These are phyloP conservation scores for Ladona fulva DNA, from an alignment of 1,140 invertebrate species.

Conservation along the genomic window DNA sequence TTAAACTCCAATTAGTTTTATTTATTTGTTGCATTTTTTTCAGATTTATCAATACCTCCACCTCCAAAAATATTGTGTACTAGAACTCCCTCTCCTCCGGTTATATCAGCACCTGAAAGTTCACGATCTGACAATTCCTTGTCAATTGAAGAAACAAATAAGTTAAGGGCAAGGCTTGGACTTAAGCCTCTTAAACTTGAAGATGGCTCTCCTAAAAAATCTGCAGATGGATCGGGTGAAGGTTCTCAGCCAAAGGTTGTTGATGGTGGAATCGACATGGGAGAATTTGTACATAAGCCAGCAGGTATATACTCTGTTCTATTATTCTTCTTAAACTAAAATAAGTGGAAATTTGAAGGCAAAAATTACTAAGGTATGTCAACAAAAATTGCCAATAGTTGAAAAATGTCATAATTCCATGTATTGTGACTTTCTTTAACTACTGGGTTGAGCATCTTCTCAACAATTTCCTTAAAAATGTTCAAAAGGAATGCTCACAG, in stretches of 20 bases:
- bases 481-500: too few relatives aligned
- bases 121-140: constrained; percentile 40
- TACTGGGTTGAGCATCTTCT: too few relatives aligned
- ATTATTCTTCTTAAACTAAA: background rate
- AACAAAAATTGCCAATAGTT: too few relatives aligned
- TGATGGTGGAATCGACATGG: constrained; percentile 55
- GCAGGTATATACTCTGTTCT: constrained; percentile 40
- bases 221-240: constrained; percentile 19
- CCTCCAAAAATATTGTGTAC: constrained; percentile 20
- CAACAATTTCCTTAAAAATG: too few relatives aligned
- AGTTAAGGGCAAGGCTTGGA: constrained; percentile 82
- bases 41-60: constrained; percentile 18
- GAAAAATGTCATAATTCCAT: too few relatives aligned
- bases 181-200: constrained; percentile 81
- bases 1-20: background rate
- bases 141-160: constrained; percentile 87
- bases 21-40: background rate
- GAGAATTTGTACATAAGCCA: constrained; percentile 89
- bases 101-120: constrained; percentile 26
- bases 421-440: too few relatives aligned
- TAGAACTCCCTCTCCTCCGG: constrained; percentile 24
- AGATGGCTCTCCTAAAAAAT: constrained; percentile 31
- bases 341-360: too few relatives aligned
- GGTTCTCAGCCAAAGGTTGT: constrained; percentile 31
- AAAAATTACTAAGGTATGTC: too few relatives aligned